These are phyloP conservation scores for Silurus meridionalis DNA, from an alignment of 2,113 vertebrate genomes.

Conservation along the genomic window DNA sequence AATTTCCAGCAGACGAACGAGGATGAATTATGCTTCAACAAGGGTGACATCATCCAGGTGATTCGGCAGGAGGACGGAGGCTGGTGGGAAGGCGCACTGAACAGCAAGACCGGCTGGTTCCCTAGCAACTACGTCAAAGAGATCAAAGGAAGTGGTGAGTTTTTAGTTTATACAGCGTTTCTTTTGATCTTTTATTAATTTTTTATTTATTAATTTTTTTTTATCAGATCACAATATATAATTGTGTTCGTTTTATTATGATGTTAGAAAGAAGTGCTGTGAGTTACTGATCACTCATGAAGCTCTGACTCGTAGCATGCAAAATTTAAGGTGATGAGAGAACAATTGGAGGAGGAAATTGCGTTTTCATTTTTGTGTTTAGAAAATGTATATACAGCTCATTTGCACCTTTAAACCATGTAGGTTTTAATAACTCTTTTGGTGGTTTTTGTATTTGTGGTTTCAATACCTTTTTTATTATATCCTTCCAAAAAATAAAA, in stretches of 20 bases:
- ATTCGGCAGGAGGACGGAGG: constrained; percentile 92
- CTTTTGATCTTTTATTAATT: background rate
- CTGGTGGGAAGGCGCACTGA: constrained; percentile 94
- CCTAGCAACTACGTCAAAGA: constrained; percentile 97
- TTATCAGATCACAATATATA: too few species aligned
- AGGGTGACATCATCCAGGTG: constrained; percentile 94
- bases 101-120: constrained; percentile 92
- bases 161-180: background rate
- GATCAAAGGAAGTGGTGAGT: constrained; percentile 88
- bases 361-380: background rate
- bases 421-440: background rate
- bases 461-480: background rate
- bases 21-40: constrained; percentile 92
- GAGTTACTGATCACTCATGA: background rate
- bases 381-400: background rate
- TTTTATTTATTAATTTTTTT: too few species aligned
- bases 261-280: too few species aligned
- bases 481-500: background rate
- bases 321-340: background rate
- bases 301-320: background rate
- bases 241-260: too few species aligned
- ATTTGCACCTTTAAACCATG: background rate
- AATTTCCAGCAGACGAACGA: constrained; percentile 95
- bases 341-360: background rate
- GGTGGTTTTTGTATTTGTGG: too few species aligned